Conservation (phyloP, 2,797 vertebrate species). For the Xiphorhynchus erythropygius region DNA sequence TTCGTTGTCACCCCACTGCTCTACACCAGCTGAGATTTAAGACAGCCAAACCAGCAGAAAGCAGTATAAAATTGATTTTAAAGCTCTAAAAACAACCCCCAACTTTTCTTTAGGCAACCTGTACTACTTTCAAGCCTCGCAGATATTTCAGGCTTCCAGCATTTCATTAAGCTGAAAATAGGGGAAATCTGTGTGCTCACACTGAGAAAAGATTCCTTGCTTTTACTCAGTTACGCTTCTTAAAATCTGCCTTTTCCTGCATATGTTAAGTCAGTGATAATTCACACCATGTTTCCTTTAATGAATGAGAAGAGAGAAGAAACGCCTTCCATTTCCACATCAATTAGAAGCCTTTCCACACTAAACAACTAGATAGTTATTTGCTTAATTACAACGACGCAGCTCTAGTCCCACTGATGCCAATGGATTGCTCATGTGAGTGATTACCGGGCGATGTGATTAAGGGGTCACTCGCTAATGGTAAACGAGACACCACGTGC, state of each 20-base stretch:
- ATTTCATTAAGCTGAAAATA: background rate
- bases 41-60: background rate
- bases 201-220: background rate
- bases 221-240: background rate
- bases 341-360: background rate
- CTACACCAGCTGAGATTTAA: background rate
- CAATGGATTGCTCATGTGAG: background rate
- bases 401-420: background rate
- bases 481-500: background rate
- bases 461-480: background rate
- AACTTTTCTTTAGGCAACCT: background rate
- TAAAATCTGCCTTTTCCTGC: background rate
- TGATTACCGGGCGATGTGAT: background rate
- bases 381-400: background rate
- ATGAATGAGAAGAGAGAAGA: background rate
- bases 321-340: background rate
- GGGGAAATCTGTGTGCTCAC: background rate
- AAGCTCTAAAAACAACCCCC: background rate
- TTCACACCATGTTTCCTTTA: background rate
- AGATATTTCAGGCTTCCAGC: background rate
- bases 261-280: background rate
- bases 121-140: background rate
- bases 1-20: background rate
- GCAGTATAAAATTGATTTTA: background rate
- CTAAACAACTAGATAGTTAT: background rate